Evolutionary conservation across 2,888 invertebrate species (phyloP), one percentile per base, ranked within the genome.

Genomic region (Melieria picta): DNA sequence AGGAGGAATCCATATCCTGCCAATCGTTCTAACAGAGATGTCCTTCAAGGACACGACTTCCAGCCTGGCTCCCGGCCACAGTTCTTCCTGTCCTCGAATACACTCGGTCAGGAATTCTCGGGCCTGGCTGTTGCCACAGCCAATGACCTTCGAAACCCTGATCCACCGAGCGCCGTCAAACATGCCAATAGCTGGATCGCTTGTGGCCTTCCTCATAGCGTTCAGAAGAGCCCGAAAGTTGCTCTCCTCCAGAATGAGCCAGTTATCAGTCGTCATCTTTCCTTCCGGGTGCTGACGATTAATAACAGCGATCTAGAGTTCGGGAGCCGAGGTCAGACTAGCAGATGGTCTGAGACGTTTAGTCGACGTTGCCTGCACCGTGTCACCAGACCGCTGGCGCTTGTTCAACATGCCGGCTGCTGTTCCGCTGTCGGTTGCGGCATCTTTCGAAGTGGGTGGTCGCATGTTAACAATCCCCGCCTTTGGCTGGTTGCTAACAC

Each of bases 61-160:
- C 11, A 55, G 5, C 16, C 55, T 6, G n/a, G 55, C 55, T 4
- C 16, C 16, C 5, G 55, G 9, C 55, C 55, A 55, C n/a, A 55
- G 55, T 55, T 55, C 11, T 1, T 4, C 55, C 16, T 55, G 55
- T n/a, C 11, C 16, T n/a, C 55, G 9, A 10, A 55, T 10, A 16
- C 55, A 55, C n/a, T 55, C 16, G 5, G 6, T 4, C 30, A 68
- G 13, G 6, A 61, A 61, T 10, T 68, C 52, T 45, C 42, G 13
- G 42, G 61, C 62, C 42, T 63, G 13, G 7, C 50, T 60, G 50
- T 61, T 68, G 30, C 68, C 61, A 52, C 68, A 60, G n/a, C 68
- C 11, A 50, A 68, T 11, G 50, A 61, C 66, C 30, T 58, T 66
- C 16, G 58, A 30, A 16, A 47, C 46, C 66, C 7, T 56, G 16